Evolutionary conservation across 2,888 invertebrate genomes (phyloP), one percentile per base, ranked within the genome.

Genomic region (Barypeithes pellucidus): DNA sequence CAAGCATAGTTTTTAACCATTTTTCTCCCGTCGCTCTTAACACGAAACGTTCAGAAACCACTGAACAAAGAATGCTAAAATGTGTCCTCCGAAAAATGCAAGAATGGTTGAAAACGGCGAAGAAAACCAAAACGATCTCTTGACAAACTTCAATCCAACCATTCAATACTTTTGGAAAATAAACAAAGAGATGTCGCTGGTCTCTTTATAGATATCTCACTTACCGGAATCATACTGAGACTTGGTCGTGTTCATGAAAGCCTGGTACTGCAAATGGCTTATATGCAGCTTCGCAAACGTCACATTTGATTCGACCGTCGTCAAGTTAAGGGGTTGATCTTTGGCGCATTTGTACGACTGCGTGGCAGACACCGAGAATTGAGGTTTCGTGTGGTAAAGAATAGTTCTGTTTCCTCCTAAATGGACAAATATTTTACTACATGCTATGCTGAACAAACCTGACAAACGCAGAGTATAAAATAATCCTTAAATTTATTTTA

Each of bases 321-420:
- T 89, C 81, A 93, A 85, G 82, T 90, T 89, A 39, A 93, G 83
- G 12, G 81, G 84, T 76, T 92, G 90, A 62, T 88, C 82, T 62
- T 89, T 88, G 33, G 87, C 84, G 86, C 95, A 95, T 79, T 91
- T 91, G 86, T 94, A 95, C 0, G 95, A 95, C 79, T 91, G 90
- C 47, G 88, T 86, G 41, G 90, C 79, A 0, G 91, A 90, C 0
- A 90, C 90, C 76, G 84, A 82, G 86, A 93, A 94, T 75, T 88
- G 88, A 1, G 84, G 79, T 9, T 84, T 82, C 11, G 86, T 85
- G 81, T 91, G 90, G 59, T 54, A 67, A 39, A 74, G 57, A 2
- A 24, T 57, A 3, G 54, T 54, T 16, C 20, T 18, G 50, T 63
- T 63, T 8, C 24, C 63, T 57, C 14, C 66, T 54, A 66, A 7